phyloP scores from a whole-genome alignment of 1,140 invertebrate species.

The Thaumatotibia leucotreta region DNA sequence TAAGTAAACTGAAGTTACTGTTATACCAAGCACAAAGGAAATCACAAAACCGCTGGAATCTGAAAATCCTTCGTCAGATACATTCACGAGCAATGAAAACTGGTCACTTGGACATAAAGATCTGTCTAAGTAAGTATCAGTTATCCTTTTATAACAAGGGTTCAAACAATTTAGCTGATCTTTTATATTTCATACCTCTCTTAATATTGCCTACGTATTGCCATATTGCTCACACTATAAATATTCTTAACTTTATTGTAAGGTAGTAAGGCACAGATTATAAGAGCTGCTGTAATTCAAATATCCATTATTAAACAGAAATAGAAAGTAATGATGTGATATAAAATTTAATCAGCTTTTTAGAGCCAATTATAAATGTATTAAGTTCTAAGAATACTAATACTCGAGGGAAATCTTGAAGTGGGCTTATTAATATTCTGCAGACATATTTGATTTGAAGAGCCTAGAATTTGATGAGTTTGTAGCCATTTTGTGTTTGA shows the following conservation, averaged over 20 bases:
- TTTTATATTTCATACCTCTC: background rate
- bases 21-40: too few species aligned
- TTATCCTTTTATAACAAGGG: background rate
- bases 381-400: background rate
- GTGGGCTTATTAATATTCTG: background rate
- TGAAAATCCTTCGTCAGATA: too few species aligned
- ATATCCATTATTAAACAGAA: too few species aligned
- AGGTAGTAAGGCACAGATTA: too few species aligned
- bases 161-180: background rate
- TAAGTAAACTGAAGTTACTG: too few species aligned
- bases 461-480: background rate
- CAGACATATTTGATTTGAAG: constrained; percentile 2
- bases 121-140: background rate
- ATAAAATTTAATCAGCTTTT: background rate
- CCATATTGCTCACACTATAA: too few species aligned
- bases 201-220: too few species aligned
- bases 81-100: background rate
- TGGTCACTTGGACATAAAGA: too few species aligned
- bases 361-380: background rate
- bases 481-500: background rate
- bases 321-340: background rate
- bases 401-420: background rate
- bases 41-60: too few species aligned
- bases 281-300: too few species aligned
- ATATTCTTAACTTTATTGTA: too few species aligned